phyloP scores from a whole-genome alignment of 2,888 invertebrate species.

The Tridacna crocea region DNA sequence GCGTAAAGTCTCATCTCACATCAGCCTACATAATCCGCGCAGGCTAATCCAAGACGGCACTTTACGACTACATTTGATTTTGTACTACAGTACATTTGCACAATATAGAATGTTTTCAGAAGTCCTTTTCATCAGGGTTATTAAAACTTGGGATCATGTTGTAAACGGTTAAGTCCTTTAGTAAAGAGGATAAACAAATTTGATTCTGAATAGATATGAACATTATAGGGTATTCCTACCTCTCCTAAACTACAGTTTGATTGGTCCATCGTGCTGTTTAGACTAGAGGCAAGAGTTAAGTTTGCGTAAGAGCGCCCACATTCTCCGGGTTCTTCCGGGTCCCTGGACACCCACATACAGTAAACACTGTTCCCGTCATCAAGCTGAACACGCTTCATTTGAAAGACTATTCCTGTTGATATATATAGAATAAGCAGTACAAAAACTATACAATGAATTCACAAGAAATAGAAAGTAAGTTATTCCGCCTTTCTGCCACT shows the following conservation, averaged over 20 bases:
- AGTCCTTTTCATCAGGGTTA: too few relatives aligned
- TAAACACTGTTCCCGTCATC: constrained; percentile 86
- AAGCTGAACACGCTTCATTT: constrained; percentile 81
- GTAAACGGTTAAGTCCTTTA: too few relatives aligned
- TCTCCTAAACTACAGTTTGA: constrained; percentile 79
- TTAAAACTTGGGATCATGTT: too few relatives aligned
- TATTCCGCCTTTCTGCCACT: neutral
- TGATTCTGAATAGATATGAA: too few relatives aligned
- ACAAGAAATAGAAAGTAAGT: neutral
- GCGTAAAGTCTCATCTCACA: too few relatives aligned
- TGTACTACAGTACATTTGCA: too few relatives aligned
- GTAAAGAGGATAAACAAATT: too few relatives aligned
- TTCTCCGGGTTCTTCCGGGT: constrained; percentile 84
- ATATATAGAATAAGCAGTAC: neutral
- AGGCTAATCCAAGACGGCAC: too few relatives aligned
- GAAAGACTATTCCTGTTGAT: constrained; percentile 79
- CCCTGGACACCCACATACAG: constrained; percentile 88
- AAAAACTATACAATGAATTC: neutral
- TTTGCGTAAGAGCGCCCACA: constrained; percentile 81
- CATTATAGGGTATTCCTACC: constrained; percentile 44
- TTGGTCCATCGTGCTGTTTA: constrained; percentile 84
- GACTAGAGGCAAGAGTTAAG: constrained; percentile 85
- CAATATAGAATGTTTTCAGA: too few relatives aligned
- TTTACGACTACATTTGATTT: too few relatives aligned
- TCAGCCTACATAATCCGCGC: too few relatives aligned